These are phyloP conservation scores for Stratiomys singularior DNA, from an alignment of 2,888 invertebrate genomes.

Conservation along the genomic window DNA sequence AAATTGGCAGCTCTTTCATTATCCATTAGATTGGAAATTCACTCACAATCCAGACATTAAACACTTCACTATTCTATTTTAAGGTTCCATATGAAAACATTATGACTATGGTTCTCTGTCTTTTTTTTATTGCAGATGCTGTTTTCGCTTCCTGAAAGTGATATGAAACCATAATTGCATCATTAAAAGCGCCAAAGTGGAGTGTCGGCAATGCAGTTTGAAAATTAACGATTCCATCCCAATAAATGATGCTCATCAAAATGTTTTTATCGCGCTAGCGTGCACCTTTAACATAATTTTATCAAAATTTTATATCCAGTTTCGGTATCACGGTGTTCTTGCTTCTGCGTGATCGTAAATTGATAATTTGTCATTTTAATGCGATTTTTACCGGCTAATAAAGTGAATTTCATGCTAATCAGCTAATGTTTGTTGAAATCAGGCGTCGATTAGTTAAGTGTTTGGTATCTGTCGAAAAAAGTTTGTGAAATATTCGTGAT, in stretches of 20 bases:
- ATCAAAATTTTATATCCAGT: neutral
- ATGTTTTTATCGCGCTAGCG: neutral
- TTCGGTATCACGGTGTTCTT: neutral
- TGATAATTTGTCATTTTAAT: constrained; percentile 27
- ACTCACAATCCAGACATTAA: constrained; percentile 9
- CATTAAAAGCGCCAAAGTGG: neutral
- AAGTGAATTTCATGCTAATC: neutral
- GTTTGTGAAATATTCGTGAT: constrained; percentile 15
- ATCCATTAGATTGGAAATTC: neutral
- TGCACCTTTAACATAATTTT: neutral
- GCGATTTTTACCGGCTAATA: constrained; percentile 1
- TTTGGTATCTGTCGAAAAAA: neutral
- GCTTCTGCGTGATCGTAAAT: constrained; percentile 14
- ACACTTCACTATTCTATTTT: constrained; percentile 34
- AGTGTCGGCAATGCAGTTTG: constrained; percentile 29
- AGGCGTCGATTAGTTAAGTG: neutral
- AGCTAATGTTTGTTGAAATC: constrained; percentile 31
- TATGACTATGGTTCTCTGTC: neutral
- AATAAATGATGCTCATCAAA: constrained; percentile 1
- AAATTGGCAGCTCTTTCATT: neutral
- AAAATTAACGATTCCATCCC: constrained; percentile 22
- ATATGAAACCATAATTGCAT: constrained; percentile 3
- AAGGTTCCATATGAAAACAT: constrained; percentile 1
- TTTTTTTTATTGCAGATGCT: constrained; percentile 17
- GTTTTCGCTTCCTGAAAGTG: constrained; percentile 25